Percentiles rank a stretch among this genome's conserved stretches.
Conservation (phyloP, 2,888 invertebrate genomes). For the Arrhopalites spinosus region DNA sequence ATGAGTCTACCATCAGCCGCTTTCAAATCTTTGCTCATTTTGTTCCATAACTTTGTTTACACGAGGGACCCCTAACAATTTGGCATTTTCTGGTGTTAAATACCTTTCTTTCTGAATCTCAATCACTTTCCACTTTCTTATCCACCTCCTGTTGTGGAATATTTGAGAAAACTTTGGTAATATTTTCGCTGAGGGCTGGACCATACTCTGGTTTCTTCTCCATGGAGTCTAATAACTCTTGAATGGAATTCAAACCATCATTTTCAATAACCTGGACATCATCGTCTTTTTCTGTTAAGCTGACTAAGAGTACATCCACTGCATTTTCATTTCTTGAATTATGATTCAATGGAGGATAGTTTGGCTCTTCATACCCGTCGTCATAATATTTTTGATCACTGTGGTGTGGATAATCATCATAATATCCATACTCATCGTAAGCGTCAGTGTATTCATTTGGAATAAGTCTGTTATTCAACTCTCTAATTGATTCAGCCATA, state of each 20-base stretch:
- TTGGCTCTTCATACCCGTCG: no score
- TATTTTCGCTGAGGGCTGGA: not conserved
- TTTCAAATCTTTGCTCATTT: not conserved
- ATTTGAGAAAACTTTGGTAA: not conserved
- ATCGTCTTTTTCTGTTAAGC: no score
- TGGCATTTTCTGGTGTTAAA: not conserved
- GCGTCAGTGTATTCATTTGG: no score
- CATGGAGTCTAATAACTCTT: not conserved
- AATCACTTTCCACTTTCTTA: not conserved
- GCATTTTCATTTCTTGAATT: no score
- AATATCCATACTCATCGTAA: no score
- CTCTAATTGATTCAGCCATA: no score
- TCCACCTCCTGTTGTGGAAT: not conserved
- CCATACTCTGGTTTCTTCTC: not conserved
- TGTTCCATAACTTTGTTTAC: not conserved
- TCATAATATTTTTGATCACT: no score
- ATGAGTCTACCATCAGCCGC: not conserved
- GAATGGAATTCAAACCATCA: not conserved
- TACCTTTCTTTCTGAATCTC: not conserved
- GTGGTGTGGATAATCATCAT: no score
- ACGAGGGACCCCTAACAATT: not conserved
- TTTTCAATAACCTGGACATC: not conserved
- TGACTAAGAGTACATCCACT: no score
- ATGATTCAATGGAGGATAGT: no score
- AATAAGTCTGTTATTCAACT: no score